A percentile compares a stretch with the other conserved stretches of the same genome.
These are phyloP conservation scores for Chloebia gouldiae DNA, from an alignment of 2,113 vertebrate genomes.

Conservation along the genomic window DNA sequence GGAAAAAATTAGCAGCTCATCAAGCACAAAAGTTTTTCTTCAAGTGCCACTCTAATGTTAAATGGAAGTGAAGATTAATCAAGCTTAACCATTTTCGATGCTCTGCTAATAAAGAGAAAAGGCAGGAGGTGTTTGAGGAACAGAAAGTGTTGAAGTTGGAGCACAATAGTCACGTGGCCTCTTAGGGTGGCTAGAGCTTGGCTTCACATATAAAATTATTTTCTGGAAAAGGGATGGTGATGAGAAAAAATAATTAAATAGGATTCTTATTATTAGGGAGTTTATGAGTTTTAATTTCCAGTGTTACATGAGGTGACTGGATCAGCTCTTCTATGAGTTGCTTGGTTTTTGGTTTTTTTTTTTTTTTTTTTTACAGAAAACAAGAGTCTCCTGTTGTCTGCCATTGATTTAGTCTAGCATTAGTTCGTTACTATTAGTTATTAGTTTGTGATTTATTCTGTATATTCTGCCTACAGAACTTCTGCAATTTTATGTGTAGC, in stretches of 20 bases:
- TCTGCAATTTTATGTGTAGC: rapidly evolving
- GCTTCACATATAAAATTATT: rapidly evolving
- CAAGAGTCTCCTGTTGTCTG: rapidly evolving
- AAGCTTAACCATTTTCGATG: neutral
- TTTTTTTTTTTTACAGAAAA: too few species aligned
- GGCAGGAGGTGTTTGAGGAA: neutral
- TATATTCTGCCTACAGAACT: rapidly evolving
- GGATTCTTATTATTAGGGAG: rapidly evolving
- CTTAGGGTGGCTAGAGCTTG: rapidly evolving
- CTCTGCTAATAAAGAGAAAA: neutral
- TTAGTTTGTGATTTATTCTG: rapidly evolving
- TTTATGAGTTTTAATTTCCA: rapidly evolving
- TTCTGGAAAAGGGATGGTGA: rapidly evolving
- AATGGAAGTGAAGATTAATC: neutral
- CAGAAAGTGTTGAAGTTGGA: rapidly evolving
- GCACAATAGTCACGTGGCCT: rapidly evolving
- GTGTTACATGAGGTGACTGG: rapidly evolving
- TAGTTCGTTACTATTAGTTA: neutral
- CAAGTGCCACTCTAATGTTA: neutral
- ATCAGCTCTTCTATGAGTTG: neutral
- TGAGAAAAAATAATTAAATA: rapidly evolving
- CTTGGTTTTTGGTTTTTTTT: neutral
- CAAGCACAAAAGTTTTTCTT: neutral
- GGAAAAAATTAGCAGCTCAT: neutral
- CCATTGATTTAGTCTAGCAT: rapidly evolving